These are phyloP conservation scores for Synergus gifuensis DNA, from an alignment of 2,888 invertebrate species.

Conservation along the genomic window DNA sequence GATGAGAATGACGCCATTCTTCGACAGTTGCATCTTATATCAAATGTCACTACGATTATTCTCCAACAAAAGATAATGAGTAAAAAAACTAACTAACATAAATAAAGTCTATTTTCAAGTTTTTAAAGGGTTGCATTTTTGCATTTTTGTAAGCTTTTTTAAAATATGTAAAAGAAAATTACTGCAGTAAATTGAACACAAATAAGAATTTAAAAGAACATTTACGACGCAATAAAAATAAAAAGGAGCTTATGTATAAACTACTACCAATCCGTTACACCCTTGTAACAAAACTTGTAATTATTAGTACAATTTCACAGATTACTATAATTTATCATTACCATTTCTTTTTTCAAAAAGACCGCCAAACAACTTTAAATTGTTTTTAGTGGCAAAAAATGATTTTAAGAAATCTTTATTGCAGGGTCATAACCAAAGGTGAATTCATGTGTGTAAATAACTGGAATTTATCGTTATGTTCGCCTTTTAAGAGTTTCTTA, in stretches of 20 bases:
- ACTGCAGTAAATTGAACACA: neutral
- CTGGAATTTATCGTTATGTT: neutral
- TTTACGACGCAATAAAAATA: neutral
- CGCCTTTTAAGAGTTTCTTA: neutral
- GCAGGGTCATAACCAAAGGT: neutral
- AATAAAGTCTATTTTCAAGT: neutral
- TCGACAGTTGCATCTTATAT: conserved; percentile 46
- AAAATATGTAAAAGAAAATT: neutral
- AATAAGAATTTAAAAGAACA: neutral
- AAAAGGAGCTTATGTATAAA: neutral
- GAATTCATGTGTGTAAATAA: neutral
- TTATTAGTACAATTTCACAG: neutral
- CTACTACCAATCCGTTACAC: neutral
- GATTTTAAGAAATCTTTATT: neutral
- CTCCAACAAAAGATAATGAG: conserved; percentile 34
- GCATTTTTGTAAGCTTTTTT: neutral
- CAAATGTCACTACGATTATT: conserved; percentile 57
- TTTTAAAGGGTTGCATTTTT: too few species aligned
- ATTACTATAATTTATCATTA: neutral
- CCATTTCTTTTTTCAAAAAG: neutral
- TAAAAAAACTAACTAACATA: neutral
- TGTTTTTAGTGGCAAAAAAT: neutral
- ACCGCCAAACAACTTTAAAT: neutral
- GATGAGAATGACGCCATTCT: conserved; percentile 54
- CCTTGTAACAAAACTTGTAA: neutral